These are phyloP conservation scores for Macheiramphus alcinus DNA, from an alignment of 2,113 vertebrate genomes.

Conservation along the genomic window DNA sequence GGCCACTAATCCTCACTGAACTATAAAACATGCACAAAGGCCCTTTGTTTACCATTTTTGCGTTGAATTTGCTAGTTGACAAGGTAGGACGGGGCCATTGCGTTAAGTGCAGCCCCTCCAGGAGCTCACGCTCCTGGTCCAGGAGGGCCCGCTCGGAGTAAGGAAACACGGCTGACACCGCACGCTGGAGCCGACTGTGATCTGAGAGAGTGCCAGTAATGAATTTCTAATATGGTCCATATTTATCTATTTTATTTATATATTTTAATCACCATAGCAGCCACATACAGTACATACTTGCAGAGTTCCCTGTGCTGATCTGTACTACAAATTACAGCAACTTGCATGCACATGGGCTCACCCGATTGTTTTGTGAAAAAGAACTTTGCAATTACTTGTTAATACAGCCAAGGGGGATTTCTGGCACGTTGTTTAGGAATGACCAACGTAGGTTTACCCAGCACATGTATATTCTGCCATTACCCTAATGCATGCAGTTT, in stretches of 20 bases:
- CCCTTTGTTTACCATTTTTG: not conserved
- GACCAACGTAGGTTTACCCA: not conserved
- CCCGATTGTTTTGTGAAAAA: not conserved
- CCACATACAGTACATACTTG: conserved; percentile 41
- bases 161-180: not conserved
- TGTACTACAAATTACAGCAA: not conserved
- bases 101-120: not conserved
- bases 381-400: not conserved
- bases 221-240: conserved; percentile 57
- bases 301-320: not conserved
- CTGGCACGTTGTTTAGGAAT: not conserved
- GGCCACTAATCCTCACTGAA: not conserved
- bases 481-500: not conserved
- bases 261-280: conserved; percentile 49
- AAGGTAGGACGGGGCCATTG: conserved; percentile 5
- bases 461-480: not conserved
- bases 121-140: not conserved
- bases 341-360: not conserved
- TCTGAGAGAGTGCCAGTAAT: conserved; percentile 7
- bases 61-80: not conserved
- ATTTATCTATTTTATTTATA: conserved; percentile 46
- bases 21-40: conserved; percentile 2
- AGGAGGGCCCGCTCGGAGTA: not conserved
- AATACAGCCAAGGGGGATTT: not conserved
- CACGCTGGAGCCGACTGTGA: not conserved